Percentiles rank a stretch among this genome's conserved stretches.
phyloP scores from a whole-genome alignment of 2,888 invertebrate genomes.

The Parnassius glacialis region DNA sequence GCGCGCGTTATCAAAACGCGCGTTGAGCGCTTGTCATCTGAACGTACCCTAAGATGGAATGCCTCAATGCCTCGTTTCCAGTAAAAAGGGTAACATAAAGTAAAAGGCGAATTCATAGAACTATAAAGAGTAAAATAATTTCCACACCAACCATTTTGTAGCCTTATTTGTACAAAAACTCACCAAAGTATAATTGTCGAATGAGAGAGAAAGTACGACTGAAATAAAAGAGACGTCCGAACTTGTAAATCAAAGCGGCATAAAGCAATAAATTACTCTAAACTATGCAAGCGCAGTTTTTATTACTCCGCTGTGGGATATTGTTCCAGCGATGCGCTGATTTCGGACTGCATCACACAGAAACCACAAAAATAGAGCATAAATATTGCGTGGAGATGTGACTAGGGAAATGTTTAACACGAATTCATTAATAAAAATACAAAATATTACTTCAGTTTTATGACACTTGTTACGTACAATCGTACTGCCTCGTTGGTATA shows the following conservation, averaged over 20 bases:
- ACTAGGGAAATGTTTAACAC: neutral
- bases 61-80: too few relatives aligned
- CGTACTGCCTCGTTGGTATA: too few relatives aligned
- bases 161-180: neutral
- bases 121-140: too few relatives aligned
- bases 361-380: slow-evolving; percentile 1
- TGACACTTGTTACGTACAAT: too few relatives aligned
- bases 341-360: slow-evolving; percentile 28
- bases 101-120: too few relatives aligned
- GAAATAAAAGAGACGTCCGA: slow-evolving; percentile 55
- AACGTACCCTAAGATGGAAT: too few relatives aligned
- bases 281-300: slow-evolving; percentile 56
- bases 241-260: slow-evolving; percentile 31
- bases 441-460: neutral
- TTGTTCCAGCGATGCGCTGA: slow-evolving; percentile 37
- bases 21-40: too few relatives aligned
- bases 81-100: too few relatives aligned
- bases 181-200: neutral
- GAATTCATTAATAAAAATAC: neutral
- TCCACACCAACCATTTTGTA: too few relatives aligned
- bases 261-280: slow-evolving; percentile 59
- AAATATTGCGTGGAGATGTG: neutral
- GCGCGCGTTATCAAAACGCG: too few relatives aligned
- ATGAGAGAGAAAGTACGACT: slow-evolving; percentile 41
- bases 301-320: slow-evolving; percentile 37